Evolutionary conservation across 2,113 vertebrate species (phyloP).

Genomic region (Myiozetetes cayanensis): DNA sequence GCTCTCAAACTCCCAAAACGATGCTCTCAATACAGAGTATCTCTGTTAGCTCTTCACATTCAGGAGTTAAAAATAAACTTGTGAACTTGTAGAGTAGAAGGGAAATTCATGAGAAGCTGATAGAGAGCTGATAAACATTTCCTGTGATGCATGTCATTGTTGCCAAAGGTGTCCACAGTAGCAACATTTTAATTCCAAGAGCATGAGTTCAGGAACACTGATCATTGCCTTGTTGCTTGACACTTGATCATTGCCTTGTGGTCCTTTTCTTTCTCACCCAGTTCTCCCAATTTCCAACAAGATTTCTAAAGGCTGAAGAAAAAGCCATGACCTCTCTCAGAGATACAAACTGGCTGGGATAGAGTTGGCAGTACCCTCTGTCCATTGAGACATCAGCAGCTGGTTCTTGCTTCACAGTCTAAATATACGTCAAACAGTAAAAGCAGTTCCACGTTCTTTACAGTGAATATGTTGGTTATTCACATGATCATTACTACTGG

Average conservation of each 20-base stretch:
- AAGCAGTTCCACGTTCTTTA: background rate
- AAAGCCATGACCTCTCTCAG: background rate
- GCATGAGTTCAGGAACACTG: background rate
- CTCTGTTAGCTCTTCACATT: background rate
- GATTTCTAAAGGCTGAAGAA: background rate
- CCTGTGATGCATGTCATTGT: background rate
- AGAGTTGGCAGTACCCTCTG: background rate
- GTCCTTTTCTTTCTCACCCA: background rate
- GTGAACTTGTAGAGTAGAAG: background rate
- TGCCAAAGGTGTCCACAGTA: background rate
- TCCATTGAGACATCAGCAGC: background rate
- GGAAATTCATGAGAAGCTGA: background rate
- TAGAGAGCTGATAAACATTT: background rate
- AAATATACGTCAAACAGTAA: background rate
- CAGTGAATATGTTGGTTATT: background rate
- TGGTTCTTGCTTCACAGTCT: background rate
- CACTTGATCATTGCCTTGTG: no score
- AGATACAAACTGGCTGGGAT: background rate
- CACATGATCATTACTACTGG: background rate
- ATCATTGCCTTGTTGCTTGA: background rate
- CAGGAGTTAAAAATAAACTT: background rate
- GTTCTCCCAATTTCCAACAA: background rate
- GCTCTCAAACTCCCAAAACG: background rate
- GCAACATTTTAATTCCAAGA: background rate
- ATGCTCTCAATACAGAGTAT: background rate